Conservation (phyloP, 1,140 invertebrate species). For the Gryon sp. region DNA sequence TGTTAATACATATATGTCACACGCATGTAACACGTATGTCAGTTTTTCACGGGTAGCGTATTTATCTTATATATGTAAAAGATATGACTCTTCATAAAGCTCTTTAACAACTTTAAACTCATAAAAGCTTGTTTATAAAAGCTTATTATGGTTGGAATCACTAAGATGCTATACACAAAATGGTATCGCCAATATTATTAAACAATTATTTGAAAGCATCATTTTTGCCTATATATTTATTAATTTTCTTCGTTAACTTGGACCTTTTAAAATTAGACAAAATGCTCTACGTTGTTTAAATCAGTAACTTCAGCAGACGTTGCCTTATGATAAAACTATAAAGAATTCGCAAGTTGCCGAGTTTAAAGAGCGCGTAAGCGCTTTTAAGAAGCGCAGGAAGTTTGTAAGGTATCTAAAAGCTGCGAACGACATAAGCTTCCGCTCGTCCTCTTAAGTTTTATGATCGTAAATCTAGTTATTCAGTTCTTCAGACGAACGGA, state of each 20-base stretch:
- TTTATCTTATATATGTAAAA: too few relatives aligned
- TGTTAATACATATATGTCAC: too few relatives aligned
- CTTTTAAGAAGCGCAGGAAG: slow-evolving; percentile 25
- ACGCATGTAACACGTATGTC: too few relatives aligned
- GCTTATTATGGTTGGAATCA: slow-evolving; percentile 23
- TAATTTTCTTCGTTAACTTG: slow-evolving; percentile 3
- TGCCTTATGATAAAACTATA: slow-evolving; percentile 17
- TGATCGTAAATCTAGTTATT: slow-evolving; percentile 36
- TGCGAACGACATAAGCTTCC: slow-evolving; percentile 43
- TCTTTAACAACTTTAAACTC: slow-evolving; percentile 26
- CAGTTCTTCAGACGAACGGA: slow-evolving; percentile 24
- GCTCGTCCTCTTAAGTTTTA: slow-evolving; percentile 24
- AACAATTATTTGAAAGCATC: background rate
- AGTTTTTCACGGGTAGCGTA: too few relatives aligned
- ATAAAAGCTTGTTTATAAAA: slow-evolving; percentile 41
- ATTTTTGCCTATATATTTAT: background rate
- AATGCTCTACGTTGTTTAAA: slow-evolving; percentile 19
- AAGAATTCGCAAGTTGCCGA: slow-evolving; percentile 32
- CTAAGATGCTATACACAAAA: slow-evolving; percentile 8
- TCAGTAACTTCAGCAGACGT: slow-evolving; percentile 9
- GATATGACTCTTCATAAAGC: background rate
- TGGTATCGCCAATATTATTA: background rate
- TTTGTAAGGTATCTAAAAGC: slow-evolving; percentile 27
- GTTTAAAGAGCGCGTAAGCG: slow-evolving; percentile 29
- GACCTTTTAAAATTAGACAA: slow-evolving; percentile 22